Evolutionary conservation across 2,888 invertebrate species (phyloP), one percentile per base, ranked within the genome.

Genomic region (Cryptophagus acutangulus): DNA sequence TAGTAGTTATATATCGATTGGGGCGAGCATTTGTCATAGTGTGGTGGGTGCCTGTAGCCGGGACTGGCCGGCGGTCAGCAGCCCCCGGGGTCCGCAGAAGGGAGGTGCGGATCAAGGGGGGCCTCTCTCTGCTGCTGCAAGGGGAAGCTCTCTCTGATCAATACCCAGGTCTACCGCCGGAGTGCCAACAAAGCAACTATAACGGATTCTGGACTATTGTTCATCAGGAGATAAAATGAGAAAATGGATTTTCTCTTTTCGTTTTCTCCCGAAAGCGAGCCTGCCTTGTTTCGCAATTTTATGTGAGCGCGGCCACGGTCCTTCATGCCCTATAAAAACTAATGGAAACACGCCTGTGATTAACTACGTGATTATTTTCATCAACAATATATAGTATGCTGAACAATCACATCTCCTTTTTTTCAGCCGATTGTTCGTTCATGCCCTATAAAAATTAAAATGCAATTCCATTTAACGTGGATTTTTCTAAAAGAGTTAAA

Each of bases 181-280:
- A 69, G 67, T 69, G 69, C 68, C 67, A 69, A 69, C 69, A 69
- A 69, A 69, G 69, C 69, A 69, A 69, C 69, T 69, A 69, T 69
- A 69, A 68, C 68, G 68, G 68, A 69, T 69, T 66, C 69, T 67
- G 66, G 66, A 66, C 68, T 67, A 69, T 69, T 69, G 69, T 69
- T 69, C 69, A 69, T 69, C 68, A 65, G 63, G 63, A 68, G 68
- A 69, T 69, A 69, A 69, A 69, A 69, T 67, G 69, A 66, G 69
- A 67, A 69, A 64, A 65, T 66, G 65, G 63, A 65, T 65, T 64
- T 63, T 61, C 60, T 57, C 55, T 46, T 34, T 17, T 36, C 25
- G 29, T 29, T 39, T n/a, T n/a, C 35, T 41, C 40, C 36, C 41
- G 41, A 45, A 43, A 41, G 38, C 45, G 41, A 40, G 36, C 46